Evolutionary conservation across 2,888 invertebrate genomes (phyloP), one percentile per base, ranked within the genome.

Genomic region (Panzeria rudis): DNA sequence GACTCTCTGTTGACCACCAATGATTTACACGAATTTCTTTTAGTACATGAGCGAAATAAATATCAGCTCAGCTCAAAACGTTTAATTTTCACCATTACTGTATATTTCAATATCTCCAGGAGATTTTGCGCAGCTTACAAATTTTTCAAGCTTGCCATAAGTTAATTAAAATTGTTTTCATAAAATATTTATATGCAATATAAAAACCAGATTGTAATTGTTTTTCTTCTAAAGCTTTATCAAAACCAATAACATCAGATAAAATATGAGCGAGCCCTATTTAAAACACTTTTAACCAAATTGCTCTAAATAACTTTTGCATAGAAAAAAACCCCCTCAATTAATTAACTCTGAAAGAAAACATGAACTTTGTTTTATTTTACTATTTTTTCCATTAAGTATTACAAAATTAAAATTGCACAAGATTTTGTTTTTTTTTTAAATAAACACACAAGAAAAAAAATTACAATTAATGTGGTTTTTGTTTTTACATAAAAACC

Each of bases 381-480:
- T 25, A 44, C 41, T 9, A 47, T 50, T 61, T 13, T 50, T 52
- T 73, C 44, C 62, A 64, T 54, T 54, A 66, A 56, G 20, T n/a
- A 32, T 69, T 50, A 50, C 50, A 35, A 59, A 77, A 68, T 59
- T n/a, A 23, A 35, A 61, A 61, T 78, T 78, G 38, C 77, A 69
- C 20, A 78, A 68, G n/a, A 44, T 41, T 56, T 59, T 61, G 7
- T 59, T 64, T 52, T 75, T 41, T 64, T n/a, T 61, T 35, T 35
- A 64, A 29, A 44, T 6, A 41, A 3, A 52, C 41, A 38, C 25
- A 35, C n/a, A 17, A 72, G 5, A 73, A 61, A 35, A 54, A 25
- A 32, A 64, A 23, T 50, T 73, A 41, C 47, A 66, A 80, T 73
- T 50, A 50, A n/a, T 81, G 81, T 68, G 81, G 81, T 80, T 80